phyloP scores from a whole-genome alignment of 2,888 invertebrate species.

The Zeuzera pyrina region DNA sequence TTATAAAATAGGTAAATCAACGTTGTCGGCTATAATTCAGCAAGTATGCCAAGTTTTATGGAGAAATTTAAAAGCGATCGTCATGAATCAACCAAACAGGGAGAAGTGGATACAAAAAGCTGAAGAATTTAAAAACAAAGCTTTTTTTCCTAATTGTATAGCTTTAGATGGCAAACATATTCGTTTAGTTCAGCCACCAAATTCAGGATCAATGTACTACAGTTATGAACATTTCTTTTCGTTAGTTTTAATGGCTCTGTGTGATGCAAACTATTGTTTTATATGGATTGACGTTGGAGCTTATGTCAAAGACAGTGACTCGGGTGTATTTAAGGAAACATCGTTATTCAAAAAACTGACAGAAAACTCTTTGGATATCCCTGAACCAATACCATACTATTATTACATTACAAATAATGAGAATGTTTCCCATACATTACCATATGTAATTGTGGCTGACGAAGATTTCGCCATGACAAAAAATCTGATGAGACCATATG shows the following conservation, averaged over 20 bases:
- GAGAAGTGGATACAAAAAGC: conserved; percentile 6
- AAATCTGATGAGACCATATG: conserved; percentile 2
- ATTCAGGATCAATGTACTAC: conserved; percentile 1
- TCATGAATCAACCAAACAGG: background rate
- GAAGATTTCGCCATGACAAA: background rate
- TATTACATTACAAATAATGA: conserved; percentile 11
- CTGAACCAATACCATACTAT: conserved; percentile 15
- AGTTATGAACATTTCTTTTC: background rate
- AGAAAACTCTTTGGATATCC: conserved; percentile 15
- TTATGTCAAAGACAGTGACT: conserved; percentile 17
- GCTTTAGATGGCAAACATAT: background rate
- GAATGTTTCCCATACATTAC: background rate
- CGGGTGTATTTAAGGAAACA: conserved; percentile 16
- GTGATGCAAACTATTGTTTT: conserved; percentile 18
- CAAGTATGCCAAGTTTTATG: conserved; percentile 1
- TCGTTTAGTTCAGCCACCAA: background rate
- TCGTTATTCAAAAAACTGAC: conserved; percentile 18
- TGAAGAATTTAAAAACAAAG: conserved; percentile 8
- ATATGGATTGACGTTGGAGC: conserved; percentile 14
- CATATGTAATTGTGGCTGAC: conserved; percentile 1
- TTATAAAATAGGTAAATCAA: conserved; percentile 1
- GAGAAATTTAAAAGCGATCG: background rate
- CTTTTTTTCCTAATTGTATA: conserved; percentile 9
- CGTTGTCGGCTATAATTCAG: background rate
- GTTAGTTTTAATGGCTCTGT: conserved; percentile 15